A percentile compares a stretch with the other conserved stretches of the same genome.
phyloP scores from a whole-genome alignment of 2,888 invertebrate genomes.

The Coleophora deauratella region DNA sequence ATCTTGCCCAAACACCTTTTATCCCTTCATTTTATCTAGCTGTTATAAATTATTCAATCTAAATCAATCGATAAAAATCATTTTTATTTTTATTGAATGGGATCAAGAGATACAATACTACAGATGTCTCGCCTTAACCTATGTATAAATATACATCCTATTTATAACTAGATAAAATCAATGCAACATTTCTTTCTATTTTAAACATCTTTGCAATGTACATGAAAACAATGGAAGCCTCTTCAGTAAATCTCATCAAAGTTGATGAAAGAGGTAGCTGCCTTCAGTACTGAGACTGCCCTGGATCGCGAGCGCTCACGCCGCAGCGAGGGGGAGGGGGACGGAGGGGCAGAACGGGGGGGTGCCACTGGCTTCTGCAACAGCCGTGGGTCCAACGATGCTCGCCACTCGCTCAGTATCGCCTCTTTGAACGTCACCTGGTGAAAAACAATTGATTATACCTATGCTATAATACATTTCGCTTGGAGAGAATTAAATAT shows the following conservation, averaged over 20 bases:
- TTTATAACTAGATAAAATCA: too few relatives aligned
- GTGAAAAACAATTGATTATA: slow-evolving; percentile 1
- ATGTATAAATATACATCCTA: too few relatives aligned
- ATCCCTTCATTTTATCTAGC: background rate
- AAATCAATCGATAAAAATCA: background rate
- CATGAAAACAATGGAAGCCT: too few relatives aligned
- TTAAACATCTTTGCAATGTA: too few relatives aligned
- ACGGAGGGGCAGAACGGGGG: slow-evolving; percentile 49
- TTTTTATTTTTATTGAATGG: too few relatives aligned
- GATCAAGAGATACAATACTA: too few relatives aligned
- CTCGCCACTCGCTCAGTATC: slow-evolving; percentile 52
- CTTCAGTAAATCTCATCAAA: slow-evolving; percentile 57
- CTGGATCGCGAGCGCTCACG: slow-evolving; percentile 52
- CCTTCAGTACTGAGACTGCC: slow-evolving; percentile 56
- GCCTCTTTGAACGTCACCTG: slow-evolving; percentile 57
- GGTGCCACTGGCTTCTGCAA: slow-evolving; percentile 51
- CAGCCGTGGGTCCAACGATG: slow-evolving; percentile 50
- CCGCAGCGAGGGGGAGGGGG: slow-evolving; percentile 37
- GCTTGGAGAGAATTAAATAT: too few relatives aligned
- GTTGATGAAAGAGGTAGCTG: slow-evolving; percentile 60
- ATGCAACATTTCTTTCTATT: too few relatives aligned
- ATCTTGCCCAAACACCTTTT: background rate
- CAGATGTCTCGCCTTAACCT: too few relatives aligned
- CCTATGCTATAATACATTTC: too few relatives aligned
- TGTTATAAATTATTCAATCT: background rate